Conservation (phyloP, 2,797 vertebrate species). For the Microchirus variegatus region DNA sequence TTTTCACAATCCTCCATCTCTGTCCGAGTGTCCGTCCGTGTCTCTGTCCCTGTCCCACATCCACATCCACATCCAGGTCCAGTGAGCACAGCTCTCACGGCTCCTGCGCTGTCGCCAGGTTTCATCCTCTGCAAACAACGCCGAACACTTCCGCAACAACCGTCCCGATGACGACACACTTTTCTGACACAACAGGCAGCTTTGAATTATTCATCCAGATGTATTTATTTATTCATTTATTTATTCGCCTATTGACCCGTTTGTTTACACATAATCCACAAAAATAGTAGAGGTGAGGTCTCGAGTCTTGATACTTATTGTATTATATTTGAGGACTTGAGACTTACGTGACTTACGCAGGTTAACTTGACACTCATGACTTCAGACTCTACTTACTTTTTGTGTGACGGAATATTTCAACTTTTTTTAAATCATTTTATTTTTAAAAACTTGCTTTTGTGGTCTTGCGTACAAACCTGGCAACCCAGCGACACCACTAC, state of each 20-base stretch:
- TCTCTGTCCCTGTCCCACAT: too few relatives aligned
- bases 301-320: not conserved
- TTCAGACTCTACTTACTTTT: too few relatives aligned
- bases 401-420: too few relatives aligned
- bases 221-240: slow-evolving; percentile 7
- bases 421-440: too few relatives aligned
- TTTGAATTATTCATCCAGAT: slow-evolving; percentile 25
- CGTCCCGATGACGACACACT: slow-evolving; percentile 52
- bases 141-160: slow-evolving; percentile 66
- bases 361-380: too few relatives aligned
- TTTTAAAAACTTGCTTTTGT: too few relatives aligned
- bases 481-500: too few relatives aligned
- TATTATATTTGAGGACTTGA: too few relatives aligned
- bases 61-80: too few relatives aligned
- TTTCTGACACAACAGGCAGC: slow-evolving; percentile 30
- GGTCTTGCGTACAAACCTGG: too few relatives aligned
- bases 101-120: slow-evolving; percentile 11
- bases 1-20: not conserved
- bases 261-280: not conserved
- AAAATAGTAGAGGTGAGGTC: not conserved
- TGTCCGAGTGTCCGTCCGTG: not conserved
- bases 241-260: not conserved
- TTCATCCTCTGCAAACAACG: slow-evolving; percentile 26
- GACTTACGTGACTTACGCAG: too few relatives aligned
- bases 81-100: not conserved